These are phyloP conservation scores for Bufo gargarizans DNA, from an alignment of 2,113 vertebrate genomes.

Conservation along the genomic window DNA sequence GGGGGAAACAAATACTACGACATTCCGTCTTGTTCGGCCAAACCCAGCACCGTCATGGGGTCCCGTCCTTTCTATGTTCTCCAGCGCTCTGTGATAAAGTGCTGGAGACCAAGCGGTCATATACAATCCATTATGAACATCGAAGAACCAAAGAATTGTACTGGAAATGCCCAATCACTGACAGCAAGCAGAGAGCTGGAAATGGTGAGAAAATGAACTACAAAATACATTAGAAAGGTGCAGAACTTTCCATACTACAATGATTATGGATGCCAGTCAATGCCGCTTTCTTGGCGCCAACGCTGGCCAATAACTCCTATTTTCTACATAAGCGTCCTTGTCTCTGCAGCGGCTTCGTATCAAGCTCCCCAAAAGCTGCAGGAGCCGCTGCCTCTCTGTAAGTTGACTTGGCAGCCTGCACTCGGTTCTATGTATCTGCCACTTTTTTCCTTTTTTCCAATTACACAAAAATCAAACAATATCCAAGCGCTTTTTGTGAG, in stretches of 20 bases:
- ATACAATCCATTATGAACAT: no score
- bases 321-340: background rate
- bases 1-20: no score
- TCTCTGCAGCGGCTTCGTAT: background rate
- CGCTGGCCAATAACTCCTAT: background rate
- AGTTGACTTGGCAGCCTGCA: background rate
- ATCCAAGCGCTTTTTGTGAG: slow-evolving; percentile 20
- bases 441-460: slow-evolving; percentile 1
- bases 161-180: background rate
- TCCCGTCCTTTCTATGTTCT: background rate
- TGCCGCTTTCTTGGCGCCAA: background rate
- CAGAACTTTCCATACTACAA: background rate
- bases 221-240: background rate
- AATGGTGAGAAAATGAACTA: background rate
- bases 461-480: slow-evolving; percentile 17
- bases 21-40: background rate
- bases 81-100: no score
- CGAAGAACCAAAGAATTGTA: no score
- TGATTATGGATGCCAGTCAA: background rate
- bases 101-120: no score
- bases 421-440: background rate
- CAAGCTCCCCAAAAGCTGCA: background rate
- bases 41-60: no score
- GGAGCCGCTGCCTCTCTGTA: background rate
- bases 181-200: background rate